Evolutionary conservation across 37 sponge, comb jelly and placozoan genomes (phyloP).

Genomic region (Chondrilla cf. caribensis): DNA sequence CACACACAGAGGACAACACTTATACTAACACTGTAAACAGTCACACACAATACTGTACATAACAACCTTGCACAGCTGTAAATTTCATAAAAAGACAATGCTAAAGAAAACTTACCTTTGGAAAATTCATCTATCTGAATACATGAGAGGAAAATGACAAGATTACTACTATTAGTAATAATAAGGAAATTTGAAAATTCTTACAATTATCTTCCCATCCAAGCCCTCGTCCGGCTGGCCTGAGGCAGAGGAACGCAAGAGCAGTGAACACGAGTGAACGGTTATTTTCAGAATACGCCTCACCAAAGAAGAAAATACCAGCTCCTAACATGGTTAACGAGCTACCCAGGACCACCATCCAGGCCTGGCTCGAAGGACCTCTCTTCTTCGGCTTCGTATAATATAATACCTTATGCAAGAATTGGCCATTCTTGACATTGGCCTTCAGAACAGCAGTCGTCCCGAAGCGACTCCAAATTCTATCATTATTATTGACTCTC

Average conservation of each 20-base stretch:
- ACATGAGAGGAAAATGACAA: background rate
- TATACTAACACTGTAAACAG: no score
- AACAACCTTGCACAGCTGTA: slow-evolving; percentile 40
- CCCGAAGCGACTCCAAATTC: no score
- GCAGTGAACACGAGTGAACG: background rate
- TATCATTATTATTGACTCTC: no score
- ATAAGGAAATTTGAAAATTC: no score
- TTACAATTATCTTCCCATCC: slow-evolving; percentile 41
- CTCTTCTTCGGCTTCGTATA: slow-evolving; percentile 47
- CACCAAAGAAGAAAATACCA: slow-evolving; percentile 51
- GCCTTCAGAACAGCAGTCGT: no score
- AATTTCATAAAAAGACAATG: slow-evolving; percentile 14
- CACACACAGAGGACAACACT: no score
- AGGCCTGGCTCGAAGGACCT: slow-evolving; percentile 44
- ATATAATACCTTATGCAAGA: background rate
- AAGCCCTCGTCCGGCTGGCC: slow-evolving; percentile 60
- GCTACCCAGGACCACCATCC: slow-evolving; percentile 51
- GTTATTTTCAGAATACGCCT: background rate
- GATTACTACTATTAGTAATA: no score
- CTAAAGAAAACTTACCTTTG: background rate
- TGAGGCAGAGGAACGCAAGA: slow-evolving; percentile 2
- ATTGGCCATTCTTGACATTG: no score
- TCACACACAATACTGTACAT: background rate
- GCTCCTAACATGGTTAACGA: slow-evolving; percentile 29
- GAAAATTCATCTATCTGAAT: background rate